Evolutionary conservation across 2,888 invertebrate species (phyloP).

Genomic region (Sphaerophoria taeniata): DNA sequence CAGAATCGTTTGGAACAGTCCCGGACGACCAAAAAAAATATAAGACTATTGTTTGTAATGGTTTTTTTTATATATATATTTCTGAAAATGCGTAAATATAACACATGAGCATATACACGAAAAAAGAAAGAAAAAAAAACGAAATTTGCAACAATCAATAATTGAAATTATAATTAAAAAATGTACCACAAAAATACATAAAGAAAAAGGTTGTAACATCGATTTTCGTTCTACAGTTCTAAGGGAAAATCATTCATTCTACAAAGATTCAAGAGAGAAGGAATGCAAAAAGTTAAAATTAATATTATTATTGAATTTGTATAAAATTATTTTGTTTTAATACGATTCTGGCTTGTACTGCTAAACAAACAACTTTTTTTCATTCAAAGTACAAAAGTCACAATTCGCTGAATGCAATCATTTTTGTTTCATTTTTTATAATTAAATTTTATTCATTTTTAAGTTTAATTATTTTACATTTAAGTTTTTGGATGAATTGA

Average conservation of each 20-base stretch:
- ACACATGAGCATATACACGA: constrained; percentile 48
- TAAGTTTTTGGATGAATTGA: constrained; percentile 43
- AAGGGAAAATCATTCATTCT: constrained; percentile 52
- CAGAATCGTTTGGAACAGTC: too few relatives aligned
- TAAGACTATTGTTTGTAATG: too few relatives aligned
- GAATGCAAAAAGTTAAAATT: constrained; percentile 61
- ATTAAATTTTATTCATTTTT: constrained; percentile 56
- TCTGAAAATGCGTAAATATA: constrained; percentile 60
- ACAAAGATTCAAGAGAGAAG: constrained; percentile 50
- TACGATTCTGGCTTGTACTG: too few relatives aligned
- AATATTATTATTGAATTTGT: constrained; percentile 9
- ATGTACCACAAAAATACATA: constrained; percentile 50
- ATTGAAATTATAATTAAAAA: constrained; percentile 52
- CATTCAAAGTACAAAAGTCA: constrained; percentile 55
- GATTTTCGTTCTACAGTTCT: constrained; percentile 19
- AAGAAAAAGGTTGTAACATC: constrained; percentile 50
- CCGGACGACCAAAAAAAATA: too few relatives aligned
- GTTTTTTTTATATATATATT: neutral
- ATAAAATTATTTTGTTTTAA: constrained; percentile 22
- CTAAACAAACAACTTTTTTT: constrained; percentile 17
- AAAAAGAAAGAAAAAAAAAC: constrained; percentile 40
- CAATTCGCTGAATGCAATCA: constrained; percentile 42
- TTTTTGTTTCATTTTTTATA: constrained; percentile 39
- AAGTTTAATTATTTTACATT: constrained; percentile 65
- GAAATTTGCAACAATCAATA: constrained; percentile 23